A percentile compares a stretch with the other conserved stretches of the same genome.
phyloP scores from a whole-genome alignment of 2,113 vertebrate species.

The Chunga burmeisteri region DNA sequence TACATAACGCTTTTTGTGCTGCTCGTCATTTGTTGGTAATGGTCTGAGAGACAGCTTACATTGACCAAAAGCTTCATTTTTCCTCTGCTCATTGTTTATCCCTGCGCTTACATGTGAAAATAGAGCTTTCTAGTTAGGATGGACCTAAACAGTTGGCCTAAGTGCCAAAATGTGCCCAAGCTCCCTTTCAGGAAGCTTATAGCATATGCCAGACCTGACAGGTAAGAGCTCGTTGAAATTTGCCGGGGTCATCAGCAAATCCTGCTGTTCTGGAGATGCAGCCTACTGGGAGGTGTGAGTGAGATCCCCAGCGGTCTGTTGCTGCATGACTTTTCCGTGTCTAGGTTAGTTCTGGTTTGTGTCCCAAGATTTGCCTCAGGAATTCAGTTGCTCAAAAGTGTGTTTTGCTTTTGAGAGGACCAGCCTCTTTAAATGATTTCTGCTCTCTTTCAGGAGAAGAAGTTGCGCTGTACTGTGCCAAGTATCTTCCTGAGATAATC shows the following conservation, averaged over 20 bases:
- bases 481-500: slow-evolving; percentile 96
- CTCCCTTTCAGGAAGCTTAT: neutral
- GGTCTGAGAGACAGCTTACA: too few species aligned
- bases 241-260: neutral
- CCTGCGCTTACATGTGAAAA: accelerated
- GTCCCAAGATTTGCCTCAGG: neutral
- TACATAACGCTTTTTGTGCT: neutral
- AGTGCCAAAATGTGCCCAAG: neutral
- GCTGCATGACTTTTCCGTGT: accelerated
- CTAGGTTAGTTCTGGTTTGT: neutral
- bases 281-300: neutral
- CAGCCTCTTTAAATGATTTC: neutral
- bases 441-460: slow-evolving; percentile 87
- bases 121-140: neutral
- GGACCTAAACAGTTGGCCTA: neutral
- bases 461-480: slow-evolving; percentile 97
- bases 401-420: neutral
- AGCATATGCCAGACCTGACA: neutral
- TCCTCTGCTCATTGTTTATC: neutral
- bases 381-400: neutral
- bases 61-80: neutral
- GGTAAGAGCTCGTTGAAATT: neutral
- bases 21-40: accelerated
- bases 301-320: neutral
- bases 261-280: neutral